phyloP scores from a whole-genome alignment of 2,888 invertebrate genomes.

The Rhingia rostrata region DNA sequence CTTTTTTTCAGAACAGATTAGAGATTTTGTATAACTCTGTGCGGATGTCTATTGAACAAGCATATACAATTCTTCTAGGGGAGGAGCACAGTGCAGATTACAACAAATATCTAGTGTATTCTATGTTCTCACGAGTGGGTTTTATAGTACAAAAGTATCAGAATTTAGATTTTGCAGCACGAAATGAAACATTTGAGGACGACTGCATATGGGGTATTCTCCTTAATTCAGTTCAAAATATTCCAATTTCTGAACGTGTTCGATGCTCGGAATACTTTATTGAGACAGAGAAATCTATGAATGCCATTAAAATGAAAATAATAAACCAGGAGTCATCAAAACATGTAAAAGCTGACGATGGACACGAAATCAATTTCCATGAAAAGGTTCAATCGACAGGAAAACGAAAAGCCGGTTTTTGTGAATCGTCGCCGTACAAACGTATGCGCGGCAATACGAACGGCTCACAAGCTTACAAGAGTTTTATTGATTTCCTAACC shows the following conservation, averaged over 20 bases:
- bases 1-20: slow-evolving; percentile 78
- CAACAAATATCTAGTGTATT: slow-evolving; percentile 80
- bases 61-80: slow-evolving; percentile 79
- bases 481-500: slow-evolving; percentile 78
- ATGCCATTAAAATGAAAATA: slow-evolving; percentile 76
- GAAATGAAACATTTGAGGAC: slow-evolving; percentile 74
- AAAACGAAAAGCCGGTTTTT: slow-evolving; percentile 75
- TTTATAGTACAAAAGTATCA: slow-evolving; percentile 79
- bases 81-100: slow-evolving; percentile 77
- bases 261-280: slow-evolving; percentile 75
- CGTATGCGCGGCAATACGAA: slow-evolving; percentile 20
- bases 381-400: slow-evolving; percentile 57
- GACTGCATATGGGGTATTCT: slow-evolving; percentile 81
- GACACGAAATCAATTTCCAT: slow-evolving; percentile 11
- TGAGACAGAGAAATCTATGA: slow-evolving; percentile 75
- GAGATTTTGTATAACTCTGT: slow-evolving; percentile 78
- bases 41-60: slow-evolving; percentile 80
- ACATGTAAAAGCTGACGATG: not conserved
- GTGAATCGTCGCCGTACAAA: slow-evolving; percentile 4
- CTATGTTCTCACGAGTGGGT: slow-evolving; percentile 79
- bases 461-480: slow-evolving; percentile 46
- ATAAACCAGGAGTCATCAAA: slow-evolving; percentile 46
- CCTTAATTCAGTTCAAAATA: slow-evolving; percentile 75
- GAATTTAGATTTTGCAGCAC: slow-evolving; percentile 67
- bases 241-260: slow-evolving; percentile 76